Evolutionary conservation across 2,888 invertebrate species (phyloP).

Genomic region (Metalampra italica): DNA sequence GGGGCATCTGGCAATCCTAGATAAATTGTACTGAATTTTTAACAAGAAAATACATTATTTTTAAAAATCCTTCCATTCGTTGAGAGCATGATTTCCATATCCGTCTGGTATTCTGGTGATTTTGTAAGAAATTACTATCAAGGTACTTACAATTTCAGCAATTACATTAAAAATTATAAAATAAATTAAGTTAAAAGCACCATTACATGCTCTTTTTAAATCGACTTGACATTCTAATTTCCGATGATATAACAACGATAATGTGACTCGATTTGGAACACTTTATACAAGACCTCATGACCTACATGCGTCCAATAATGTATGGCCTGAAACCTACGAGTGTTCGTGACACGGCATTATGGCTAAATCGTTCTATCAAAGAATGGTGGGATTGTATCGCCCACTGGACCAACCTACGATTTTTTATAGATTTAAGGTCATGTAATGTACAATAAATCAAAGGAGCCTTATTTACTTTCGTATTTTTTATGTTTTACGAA

Average conservation of each 20-base stretch:
- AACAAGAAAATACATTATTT: too few species aligned
- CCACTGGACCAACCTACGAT: conserved; percentile 18
- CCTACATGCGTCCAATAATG: conserved; percentile 37
- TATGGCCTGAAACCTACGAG: conserved; percentile 42
- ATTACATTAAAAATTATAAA: neutral
- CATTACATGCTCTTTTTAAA: conserved; percentile 1
- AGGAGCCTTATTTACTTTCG: neutral
- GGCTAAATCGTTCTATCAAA: conserved; percentile 21
- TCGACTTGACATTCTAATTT: conserved; percentile 10
- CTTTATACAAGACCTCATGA: conserved; percentile 30
- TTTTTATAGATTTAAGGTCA: conserved; percentile 5
- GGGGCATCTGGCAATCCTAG: too few species aligned
- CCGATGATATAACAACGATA: conserved; percentile 13
- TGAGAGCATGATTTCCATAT: too few species aligned
- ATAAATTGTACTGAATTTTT: too few species aligned
- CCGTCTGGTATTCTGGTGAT: too few species aligned
- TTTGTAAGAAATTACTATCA: too few species aligned
- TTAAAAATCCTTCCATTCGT: too few species aligned
- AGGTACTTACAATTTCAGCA: neutral
- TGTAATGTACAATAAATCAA: neutral
- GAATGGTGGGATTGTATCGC: conserved; percentile 21
- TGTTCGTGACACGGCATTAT: conserved; percentile 38
- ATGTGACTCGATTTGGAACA: conserved; percentile 1
- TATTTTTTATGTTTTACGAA: neutral
- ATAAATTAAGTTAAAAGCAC: neutral